Conservation (phyloP, 2,888 invertebrate species). For the Diarsia dahlii region DNA sequence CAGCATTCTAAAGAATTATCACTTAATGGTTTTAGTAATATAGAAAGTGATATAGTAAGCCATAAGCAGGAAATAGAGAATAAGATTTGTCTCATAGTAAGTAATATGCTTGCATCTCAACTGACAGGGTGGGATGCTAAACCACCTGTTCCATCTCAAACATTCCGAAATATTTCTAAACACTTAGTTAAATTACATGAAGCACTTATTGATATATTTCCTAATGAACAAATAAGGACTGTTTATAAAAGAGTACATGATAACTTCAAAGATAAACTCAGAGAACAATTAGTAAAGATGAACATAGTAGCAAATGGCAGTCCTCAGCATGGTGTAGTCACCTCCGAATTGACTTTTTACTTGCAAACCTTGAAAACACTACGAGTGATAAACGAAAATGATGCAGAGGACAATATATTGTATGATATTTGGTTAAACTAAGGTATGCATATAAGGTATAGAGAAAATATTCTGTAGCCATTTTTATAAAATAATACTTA, state of each 20-base stretch:
- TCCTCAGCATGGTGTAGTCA: slow-evolving; percentile 98
- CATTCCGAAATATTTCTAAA: slow-evolving; percentile 96
- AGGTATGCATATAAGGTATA: slow-evolving; percentile 51
- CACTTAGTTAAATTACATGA: slow-evolving; percentile 98
- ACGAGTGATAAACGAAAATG: slow-evolving; percentile 94
- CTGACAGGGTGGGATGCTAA: slow-evolving; percentile 97
- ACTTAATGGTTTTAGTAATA: slow-evolving; percentile 92
- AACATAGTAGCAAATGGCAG: slow-evolving; percentile 99
- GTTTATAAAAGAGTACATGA: slow-evolving; percentile 95
- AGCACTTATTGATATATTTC: slow-evolving; percentile 96
- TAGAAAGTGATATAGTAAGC: slow-evolving; percentile 95
- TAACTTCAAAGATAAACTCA: slow-evolving; percentile 96
- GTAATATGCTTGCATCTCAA: slow-evolving; percentile 95
- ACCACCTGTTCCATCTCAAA: slow-evolving; percentile 98
- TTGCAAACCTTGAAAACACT: slow-evolving; percentile 96
- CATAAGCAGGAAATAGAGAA: slow-evolving; percentile 98
- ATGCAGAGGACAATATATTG: slow-evolving; percentile 94
- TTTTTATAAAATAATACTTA: slow-evolving; percentile 54
- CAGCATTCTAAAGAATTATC: slow-evolving; percentile 88
- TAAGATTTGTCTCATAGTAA: slow-evolving; percentile 97
- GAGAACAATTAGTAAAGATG: slow-evolving; percentile 95
- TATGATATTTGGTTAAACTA: slow-evolving; percentile 95
- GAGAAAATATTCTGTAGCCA: slow-evolving; percentile 57
- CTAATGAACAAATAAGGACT: slow-evolving; percentile 94
- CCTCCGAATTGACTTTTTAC: slow-evolving; percentile 97